Percentiles rank a stretch among this genome's conserved stretches.
Conservation (phyloP, 2,888 invertebrate species). For the Cynaeus angustus region DNA sequence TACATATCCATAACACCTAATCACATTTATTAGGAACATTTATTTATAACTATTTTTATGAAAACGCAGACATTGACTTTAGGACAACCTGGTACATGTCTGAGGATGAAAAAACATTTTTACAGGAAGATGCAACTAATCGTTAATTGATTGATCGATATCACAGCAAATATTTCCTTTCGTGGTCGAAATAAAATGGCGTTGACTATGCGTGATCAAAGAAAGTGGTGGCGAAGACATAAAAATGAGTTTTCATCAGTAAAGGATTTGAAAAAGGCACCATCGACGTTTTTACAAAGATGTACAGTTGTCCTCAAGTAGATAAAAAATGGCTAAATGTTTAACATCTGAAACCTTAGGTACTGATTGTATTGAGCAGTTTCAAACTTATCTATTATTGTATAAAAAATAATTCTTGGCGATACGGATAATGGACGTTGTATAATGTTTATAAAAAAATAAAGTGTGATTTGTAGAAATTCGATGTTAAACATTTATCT, state of each 20-base stretch:
- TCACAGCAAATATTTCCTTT: slow-evolving; percentile 32
- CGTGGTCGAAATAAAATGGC: not conserved
- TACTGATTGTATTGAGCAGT: slow-evolving; percentile 66
- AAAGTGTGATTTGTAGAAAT: slow-evolving; percentile 61
- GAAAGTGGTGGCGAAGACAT: slow-evolving; percentile 6
- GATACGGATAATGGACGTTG: slow-evolving; percentile 52
- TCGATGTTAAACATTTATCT: slow-evolving; percentile 70
- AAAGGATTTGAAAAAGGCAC: slow-evolving; percentile 57
- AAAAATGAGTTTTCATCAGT: slow-evolving; percentile 54
- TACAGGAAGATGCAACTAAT: slow-evolving; percentile 34
- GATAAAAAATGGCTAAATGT: slow-evolving; percentile 62
- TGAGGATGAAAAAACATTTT: slow-evolving; percentile 50
- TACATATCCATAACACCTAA: slow-evolving; percentile 59
- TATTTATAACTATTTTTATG: slow-evolving; percentile 58
- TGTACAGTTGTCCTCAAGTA: slow-evolving; percentile 54
- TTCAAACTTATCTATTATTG: slow-evolving; percentile 51
- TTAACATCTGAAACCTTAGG: slow-evolving; percentile 66
- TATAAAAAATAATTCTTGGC: slow-evolving; percentile 53
- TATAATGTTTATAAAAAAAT: slow-evolving; percentile 66
- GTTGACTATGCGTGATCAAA: not conserved
- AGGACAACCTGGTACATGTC: slow-evolving; percentile 37
- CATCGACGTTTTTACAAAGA: slow-evolving; percentile 52
- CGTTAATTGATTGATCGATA: slow-evolving; percentile 25
- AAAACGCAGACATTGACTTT: slow-evolving; percentile 29
- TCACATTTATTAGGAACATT: slow-evolving; percentile 66